A percentile compares a stretch with the other conserved stretches of the same genome.
These are phyloP conservation scores for Vollenhovia emeryi DNA, from an alignment of 1,140 invertebrate genomes.

Conservation along the genomic window DNA sequence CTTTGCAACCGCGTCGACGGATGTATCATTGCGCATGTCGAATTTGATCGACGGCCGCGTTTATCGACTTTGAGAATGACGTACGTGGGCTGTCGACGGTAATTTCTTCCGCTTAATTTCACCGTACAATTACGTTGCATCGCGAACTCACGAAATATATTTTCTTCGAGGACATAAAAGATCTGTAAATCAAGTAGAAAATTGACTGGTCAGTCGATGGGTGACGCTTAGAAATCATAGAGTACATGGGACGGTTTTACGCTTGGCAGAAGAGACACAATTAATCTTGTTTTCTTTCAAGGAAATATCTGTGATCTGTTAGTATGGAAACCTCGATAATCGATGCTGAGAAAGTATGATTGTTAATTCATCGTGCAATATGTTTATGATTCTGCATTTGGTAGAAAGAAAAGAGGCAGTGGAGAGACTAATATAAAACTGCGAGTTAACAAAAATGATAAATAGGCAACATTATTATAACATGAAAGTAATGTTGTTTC, in stretches of 20 bases:
- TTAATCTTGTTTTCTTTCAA: not conserved
- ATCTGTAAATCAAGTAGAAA: not conserved
- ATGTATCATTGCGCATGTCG: conserved; percentile 65
- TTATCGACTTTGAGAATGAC: conserved; percentile 51
- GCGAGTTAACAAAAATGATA: not conserved
- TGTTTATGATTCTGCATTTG: not conserved
- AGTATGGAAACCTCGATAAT: not conserved
- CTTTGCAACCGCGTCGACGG: not conserved
- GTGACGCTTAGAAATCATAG: not conserved
- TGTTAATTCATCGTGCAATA: not conserved
- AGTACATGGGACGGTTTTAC: not conserved
- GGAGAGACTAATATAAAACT: not conserved
- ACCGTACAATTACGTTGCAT: not conserved
- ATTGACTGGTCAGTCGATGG: no score
- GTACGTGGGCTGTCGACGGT: not conserved
- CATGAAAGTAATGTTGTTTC: not conserved
- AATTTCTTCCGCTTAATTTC: conserved; percentile 5
- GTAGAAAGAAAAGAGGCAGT: not conserved
- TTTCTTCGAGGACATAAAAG: not conserved
- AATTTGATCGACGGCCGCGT: conserved; percentile 64
- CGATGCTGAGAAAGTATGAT: not conserved
- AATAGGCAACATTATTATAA: not conserved
- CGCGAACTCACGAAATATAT: not conserved
- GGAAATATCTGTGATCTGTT: not conserved
- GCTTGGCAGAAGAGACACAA: not conserved